phyloP scores from a whole-genome alignment of 2,797 vertebrate genomes.

The Linurgus olivaceus region DNA sequence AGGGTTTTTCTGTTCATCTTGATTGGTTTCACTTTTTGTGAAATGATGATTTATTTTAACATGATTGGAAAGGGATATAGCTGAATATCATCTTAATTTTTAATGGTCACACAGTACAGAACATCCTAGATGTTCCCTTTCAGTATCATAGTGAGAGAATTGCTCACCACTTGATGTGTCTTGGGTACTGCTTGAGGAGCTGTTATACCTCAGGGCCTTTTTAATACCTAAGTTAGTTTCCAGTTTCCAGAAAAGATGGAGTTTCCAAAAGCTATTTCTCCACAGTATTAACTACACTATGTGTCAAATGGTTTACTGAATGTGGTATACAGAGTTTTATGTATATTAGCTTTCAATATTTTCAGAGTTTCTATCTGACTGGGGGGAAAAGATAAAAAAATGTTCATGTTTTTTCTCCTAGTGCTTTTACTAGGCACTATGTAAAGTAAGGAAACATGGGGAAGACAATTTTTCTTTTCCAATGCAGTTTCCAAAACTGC shows the following conservation, averaged over 20 bases:
- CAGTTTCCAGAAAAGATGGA: neutral
- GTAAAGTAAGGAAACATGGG: neutral
- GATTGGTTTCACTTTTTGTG: neutral
- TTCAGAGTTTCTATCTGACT: neutral
- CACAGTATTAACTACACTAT: neutral
- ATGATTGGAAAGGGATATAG: neutral
- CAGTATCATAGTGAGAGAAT: neutral
- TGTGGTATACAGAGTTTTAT: neutral
- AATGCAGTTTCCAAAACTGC: neutral
- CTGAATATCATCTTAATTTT: neutral
- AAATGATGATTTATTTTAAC: neutral
- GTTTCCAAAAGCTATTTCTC: neutral
- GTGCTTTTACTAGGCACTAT: neutral
- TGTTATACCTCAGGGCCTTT: neutral
- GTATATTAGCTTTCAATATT: neutral
- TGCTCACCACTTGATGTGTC: neutral
- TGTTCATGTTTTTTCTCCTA: neutral
- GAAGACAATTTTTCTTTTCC: neutral
- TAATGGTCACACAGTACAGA: neutral
- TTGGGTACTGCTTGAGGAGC: neutral
- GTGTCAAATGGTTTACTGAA: neutral
- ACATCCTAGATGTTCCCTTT: neutral
- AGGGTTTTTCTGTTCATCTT: neutral
- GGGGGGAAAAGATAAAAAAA: accelerated
- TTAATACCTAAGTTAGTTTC: neutral